These are phyloP conservation scores for Bombus breviceps DNA, from an alignment of 1,140 invertebrate species.

Conservation along the genomic window DNA sequence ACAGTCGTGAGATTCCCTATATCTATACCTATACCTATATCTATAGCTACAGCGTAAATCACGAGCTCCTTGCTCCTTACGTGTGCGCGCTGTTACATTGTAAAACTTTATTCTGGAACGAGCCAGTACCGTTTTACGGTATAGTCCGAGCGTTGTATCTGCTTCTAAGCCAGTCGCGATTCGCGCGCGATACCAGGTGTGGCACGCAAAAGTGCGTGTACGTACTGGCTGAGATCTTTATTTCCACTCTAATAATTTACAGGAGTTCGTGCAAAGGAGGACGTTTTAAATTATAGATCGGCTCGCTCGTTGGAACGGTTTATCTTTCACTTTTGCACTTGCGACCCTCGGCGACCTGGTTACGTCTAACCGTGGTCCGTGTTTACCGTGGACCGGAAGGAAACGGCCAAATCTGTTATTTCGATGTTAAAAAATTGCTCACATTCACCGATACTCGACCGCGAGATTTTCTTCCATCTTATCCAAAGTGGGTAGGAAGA, in stretches of 20 bases:
- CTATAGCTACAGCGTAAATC: background rate
- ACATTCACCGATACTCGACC: background rate
- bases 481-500: background rate
- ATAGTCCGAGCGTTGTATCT: background rate
- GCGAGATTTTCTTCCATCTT: background rate
- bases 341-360: constrained; percentile 23
- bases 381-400: constrained; percentile 10
- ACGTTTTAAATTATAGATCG: constrained; percentile 61
- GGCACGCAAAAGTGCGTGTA: constrained; percentile 65
- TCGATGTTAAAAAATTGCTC: constrained; percentile 21
- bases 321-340: constrained; percentile 50
- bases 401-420: background rate
- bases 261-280: constrained; percentile 3
- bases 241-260: constrained; percentile 60
- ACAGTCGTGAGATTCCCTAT: background rate
- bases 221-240: constrained; percentile 55
- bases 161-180: background rate
- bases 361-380: background rate
- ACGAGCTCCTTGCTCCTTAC: background rate
- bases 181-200: constrained; percentile 50
- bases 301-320: constrained; percentile 38
- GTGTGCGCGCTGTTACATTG: constrained; percentile 2
- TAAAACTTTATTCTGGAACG: background rate
- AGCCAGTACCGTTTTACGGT: constrained; percentile 35
- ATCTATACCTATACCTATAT: no score